A percentile compares a stretch with the other conserved stretches of the same genome.
These are phyloP conservation scores for Odontocerum albicorne DNA, from an alignment of 2,888 invertebrate genomes.

Conservation along the genomic window DNA sequence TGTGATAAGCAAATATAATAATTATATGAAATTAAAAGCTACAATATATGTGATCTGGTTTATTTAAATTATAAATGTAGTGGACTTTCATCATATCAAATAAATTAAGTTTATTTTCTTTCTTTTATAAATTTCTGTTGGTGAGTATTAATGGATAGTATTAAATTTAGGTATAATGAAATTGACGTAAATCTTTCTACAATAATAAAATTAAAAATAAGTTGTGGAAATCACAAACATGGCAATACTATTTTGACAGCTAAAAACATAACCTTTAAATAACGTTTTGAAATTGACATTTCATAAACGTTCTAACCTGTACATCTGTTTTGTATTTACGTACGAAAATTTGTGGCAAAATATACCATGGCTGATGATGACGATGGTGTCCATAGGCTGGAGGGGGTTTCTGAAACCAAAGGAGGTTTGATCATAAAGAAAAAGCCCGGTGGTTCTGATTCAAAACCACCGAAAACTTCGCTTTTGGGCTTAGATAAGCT, in stretches of 20 bases:
- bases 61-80: too few species aligned
- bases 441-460: constrained; percentile 58
- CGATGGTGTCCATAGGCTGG: constrained; percentile 68
- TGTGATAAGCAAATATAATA: too few species aligned
- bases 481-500: constrained; percentile 82
- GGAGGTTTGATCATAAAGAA: constrained; percentile 74
- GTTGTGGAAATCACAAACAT: background rate
- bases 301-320: background rate
- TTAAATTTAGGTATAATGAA: too few species aligned
- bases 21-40: too few species aligned
- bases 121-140: too few species aligned
- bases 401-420: constrained; percentile 64
- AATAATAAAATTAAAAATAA: too few species aligned
- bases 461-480: constrained; percentile 77
- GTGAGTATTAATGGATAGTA: too few species aligned
- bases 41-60: too few species aligned
- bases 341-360: background rate
- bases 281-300: constrained; percentile 3
- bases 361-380: constrained; percentile 46
- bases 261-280: constrained; percentile 4
- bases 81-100: too few species aligned
- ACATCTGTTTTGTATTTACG: background rate
- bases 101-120: too few species aligned
- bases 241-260: background rate
- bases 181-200: too few species aligned